phyloP scores from a whole-genome alignment of 2,797 vertebrate genomes.

The Spinus olivaceus region DNA sequence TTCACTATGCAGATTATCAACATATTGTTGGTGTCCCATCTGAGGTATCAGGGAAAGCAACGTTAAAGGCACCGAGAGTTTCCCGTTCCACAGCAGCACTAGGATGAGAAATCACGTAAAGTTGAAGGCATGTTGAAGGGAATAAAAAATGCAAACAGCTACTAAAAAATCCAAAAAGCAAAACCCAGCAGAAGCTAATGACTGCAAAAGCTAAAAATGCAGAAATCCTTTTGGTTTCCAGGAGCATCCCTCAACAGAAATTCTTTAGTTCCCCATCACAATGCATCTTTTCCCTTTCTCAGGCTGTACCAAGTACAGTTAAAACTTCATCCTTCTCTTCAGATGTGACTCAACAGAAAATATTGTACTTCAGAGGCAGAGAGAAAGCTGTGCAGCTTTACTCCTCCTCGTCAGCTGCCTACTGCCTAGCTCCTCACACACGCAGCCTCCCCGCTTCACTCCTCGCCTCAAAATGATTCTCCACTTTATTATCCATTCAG shows the following conservation, averaged over 20 bases:
- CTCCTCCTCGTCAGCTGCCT: slow-evolving; percentile 78
- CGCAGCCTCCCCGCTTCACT: slow-evolving; percentile 56
- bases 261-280: slow-evolving; percentile 21
- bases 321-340: slow-evolving; percentile 69
- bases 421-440: slow-evolving; percentile 70
- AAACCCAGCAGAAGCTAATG: slow-evolving; percentile 43
- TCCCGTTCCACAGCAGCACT: slow-evolving; percentile 31
- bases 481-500: slow-evolving; percentile 61
- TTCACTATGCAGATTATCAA: slow-evolving; percentile 53
- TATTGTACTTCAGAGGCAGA: slow-evolving; percentile 61
- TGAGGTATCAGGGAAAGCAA: slow-evolving; percentile 37
- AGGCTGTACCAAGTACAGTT: slow-evolving; percentile 51
- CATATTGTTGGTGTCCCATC: slow-evolving; percentile 30
- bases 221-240: slow-evolving; percentile 56
- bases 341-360: slow-evolving; percentile 72
- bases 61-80: slow-evolving; percentile 43
- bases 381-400: slow-evolving; percentile 74
- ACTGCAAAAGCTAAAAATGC: slow-evolving; percentile 59
- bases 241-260: slow-evolving; percentile 32
- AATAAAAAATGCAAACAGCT: slow-evolving; percentile 11
- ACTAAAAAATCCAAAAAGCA: slow-evolving; percentile 60
- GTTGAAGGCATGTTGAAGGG: slow-evolving; percentile 43
- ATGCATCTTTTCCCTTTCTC: slow-evolving; percentile 1
- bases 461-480: slow-evolving; percentile 40
- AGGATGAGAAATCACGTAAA: slow-evolving; percentile 2